Evolutionary conservation across 2,888 invertebrate species (phyloP).

Genomic region (Drosophila rellima): DNA sequence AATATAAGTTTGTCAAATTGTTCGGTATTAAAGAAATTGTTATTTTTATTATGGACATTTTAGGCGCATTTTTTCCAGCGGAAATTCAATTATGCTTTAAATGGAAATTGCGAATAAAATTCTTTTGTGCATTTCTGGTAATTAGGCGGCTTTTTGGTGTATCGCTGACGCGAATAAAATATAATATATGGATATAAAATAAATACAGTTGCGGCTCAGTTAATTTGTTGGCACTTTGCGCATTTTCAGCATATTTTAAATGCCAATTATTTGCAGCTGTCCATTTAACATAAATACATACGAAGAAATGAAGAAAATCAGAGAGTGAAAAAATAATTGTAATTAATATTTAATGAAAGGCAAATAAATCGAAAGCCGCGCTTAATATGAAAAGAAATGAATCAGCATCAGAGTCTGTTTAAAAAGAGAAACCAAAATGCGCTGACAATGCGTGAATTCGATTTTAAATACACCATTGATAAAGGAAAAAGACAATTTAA

Average conservation of each 20-base stretch:
- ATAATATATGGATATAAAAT: conserved; percentile 19
- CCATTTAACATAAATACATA: conserved; percentile 58
- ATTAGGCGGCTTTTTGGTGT: conserved; percentile 36
- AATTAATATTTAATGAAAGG: conserved; percentile 79
- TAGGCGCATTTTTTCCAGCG: not conserved
- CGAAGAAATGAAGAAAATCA: conserved; percentile 34
- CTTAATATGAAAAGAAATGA: conserved; percentile 63
- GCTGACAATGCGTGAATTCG: conserved; percentile 49
- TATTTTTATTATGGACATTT: conserved; percentile 1
- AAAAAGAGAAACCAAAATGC: conserved; percentile 35
- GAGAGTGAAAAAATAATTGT: conserved; percentile 38
- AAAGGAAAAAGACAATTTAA: conserved; percentile 9
- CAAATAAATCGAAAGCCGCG: conserved; percentile 58
- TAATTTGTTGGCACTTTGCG: conserved; percentile 72
- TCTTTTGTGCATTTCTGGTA: conserved; percentile 27
- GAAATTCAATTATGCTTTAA: conserved; percentile 6
- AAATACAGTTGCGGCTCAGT: conserved; percentile 48
- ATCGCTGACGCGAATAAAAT: conserved; percentile 22
- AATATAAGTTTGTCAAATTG: not conserved
- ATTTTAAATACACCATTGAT: conserved; percentile 30
- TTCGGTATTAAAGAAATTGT: not conserved
- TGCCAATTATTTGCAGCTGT: conserved; percentile 75
- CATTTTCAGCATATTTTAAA: conserved; percentile 75
- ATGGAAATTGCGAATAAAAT: not conserved
- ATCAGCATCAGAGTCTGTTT: conserved; percentile 57